Conservation (phyloP, 2,888 invertebrate species). For the Bombylius major region DNA sequence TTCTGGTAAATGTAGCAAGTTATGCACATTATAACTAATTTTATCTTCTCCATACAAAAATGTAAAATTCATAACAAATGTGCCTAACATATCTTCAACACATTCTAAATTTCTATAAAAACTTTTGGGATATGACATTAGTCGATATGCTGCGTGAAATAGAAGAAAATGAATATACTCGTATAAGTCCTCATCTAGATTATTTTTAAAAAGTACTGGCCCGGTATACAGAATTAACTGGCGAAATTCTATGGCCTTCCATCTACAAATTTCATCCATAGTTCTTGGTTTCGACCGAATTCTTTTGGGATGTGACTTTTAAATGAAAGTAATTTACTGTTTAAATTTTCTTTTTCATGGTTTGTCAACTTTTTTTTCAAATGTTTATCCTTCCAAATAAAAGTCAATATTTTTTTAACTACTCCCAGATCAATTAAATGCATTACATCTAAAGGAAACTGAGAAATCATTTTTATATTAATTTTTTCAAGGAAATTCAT, state of each 20-base stretch:
- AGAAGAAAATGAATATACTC: too few relatives aligned
- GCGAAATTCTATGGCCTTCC: neutral
- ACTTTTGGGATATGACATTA: too few relatives aligned
- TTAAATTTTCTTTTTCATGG: neutral
- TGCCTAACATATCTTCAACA: too few relatives aligned
- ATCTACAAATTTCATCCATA: neutral
- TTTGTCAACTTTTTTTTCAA: neutral
- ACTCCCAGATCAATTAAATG: neutral
- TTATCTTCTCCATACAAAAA: too few relatives aligned
- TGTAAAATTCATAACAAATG: too few relatives aligned
- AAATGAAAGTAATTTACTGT: neutral
- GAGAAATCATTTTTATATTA: neutral
- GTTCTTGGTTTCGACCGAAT: conserved; percentile 3
- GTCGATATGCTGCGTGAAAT: too few relatives aligned
- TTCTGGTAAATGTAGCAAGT: too few relatives aligned
- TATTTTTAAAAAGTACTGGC: neutral
- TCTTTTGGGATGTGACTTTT: conserved; percentile 5
- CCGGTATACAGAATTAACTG: neutral
- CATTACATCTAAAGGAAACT: neutral
- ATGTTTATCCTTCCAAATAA: neutral
- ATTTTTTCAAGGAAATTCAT: neutral
- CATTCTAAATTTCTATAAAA: too few relatives aligned
- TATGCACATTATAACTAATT: too few relatives aligned
- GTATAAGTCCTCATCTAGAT: neutral
- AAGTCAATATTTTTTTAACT: neutral